Base-by-base conservation (phyloP, 92 coral and sea anemone species). In the Paragorgia papillata region DNA sequence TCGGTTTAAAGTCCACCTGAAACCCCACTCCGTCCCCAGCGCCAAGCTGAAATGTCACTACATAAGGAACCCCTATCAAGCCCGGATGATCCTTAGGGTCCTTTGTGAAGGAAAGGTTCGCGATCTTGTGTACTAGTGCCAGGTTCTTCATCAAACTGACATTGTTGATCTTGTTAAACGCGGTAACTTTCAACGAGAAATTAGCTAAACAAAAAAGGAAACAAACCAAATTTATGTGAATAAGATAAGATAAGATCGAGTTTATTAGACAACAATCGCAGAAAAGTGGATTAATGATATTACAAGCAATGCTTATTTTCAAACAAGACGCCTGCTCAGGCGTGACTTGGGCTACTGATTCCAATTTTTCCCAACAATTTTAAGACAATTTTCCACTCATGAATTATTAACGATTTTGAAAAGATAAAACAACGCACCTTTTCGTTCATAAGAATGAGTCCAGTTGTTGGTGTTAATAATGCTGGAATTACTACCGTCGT, bases 1-100 rank as follows among this genome's bases (percentile, higher is more conserved):
- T 67, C 21, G 17, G 17, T 24, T 57, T 35, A 67, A 24, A 67
- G 17, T 41, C 57, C 17, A 67, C 57, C 15, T 9, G 17, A 67
- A 67, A 26, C 24, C 0, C 6, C 9, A 54, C 57, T 8, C 29
- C 34, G 18, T 67, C 74, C 9, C 74, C 74, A 26, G 57, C 55
- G 13, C 31, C 53, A 0, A 67, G 35, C 17, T 31, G 31, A 41
- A 67, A 67, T 27, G 13, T 24, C 37, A 67, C 49, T 21, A 8
- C 14, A 46, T 67, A 67, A 5, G 74, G 35, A 1, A 41, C 19
- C n/a, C 57, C 57, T 1, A 44, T 39, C 13, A 19, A 57, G 34
- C 57, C 57, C 17, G 74, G 57, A 19, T 41, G 0, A 21, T 25
- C 25, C 57, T 13, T 21, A 7, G 74, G 74, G 6, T 67, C 57